A percentile compares a stretch with the other conserved stretches of the same genome.
These are phyloP conservation scores for Pteruthius melanotis DNA, from an alignment of 2,113 vertebrate species.

Conservation along the genomic window DNA sequence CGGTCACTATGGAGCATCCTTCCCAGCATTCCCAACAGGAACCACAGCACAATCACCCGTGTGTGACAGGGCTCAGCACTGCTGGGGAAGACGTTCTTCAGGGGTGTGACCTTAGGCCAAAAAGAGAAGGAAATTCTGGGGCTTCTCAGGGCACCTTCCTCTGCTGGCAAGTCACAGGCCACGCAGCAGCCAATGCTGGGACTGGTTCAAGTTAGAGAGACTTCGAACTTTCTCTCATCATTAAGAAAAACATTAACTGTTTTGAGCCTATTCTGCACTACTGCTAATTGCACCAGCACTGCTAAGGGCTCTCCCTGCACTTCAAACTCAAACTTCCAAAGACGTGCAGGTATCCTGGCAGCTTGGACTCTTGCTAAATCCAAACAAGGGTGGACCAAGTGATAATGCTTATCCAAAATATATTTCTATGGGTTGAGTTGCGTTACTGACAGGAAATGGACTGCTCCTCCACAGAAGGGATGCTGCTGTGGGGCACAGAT, in stretches of 20 bases:
- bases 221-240: background rate
- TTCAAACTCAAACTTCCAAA: background rate
- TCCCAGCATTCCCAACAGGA: background rate
- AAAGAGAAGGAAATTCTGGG: background rate
- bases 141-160: background rate
- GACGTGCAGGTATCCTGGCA: background rate
- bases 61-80: background rate
- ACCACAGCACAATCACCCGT: background rate
- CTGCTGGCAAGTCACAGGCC: background rate
- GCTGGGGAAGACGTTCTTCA: background rate
- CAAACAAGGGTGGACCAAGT: background rate
- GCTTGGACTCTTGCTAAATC: background rate
- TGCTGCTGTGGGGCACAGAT: background rate
- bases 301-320: background rate
- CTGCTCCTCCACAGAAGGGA: background rate
- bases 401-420: background rate
- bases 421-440: background rate
- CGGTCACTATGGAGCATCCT: background rate
- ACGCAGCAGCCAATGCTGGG: background rate
- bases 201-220: background rate
- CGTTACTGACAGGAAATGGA: background rate
- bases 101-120: rapidly evolving
- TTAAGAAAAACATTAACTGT: background rate
- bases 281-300: background rate
- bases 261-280: background rate